Evolutionary conservation across 1,140 invertebrate species (phyloP), one percentile per base, ranked within the genome.

Genomic region (Micrasema longulum): DNA sequence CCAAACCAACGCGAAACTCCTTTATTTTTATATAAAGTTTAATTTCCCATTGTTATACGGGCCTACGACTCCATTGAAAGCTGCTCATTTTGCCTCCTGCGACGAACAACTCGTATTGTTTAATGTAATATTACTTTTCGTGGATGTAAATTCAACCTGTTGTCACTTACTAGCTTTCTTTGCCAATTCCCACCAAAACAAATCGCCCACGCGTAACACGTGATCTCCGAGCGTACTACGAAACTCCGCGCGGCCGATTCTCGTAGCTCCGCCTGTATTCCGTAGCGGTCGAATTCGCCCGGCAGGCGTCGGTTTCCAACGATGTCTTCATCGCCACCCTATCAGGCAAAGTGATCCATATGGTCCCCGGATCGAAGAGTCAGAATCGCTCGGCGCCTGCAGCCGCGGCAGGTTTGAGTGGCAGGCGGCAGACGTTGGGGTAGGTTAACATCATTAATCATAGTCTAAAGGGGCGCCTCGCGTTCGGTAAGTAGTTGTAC

Each of bases 361-460:
- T 35, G 36, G 18, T 11, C 4, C 5, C 12, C 7, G 16, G 55
- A 16, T 18, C 18, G 9, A 60, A 60, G 36, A 3, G 35, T 18
- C 36, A 60, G 35, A 60, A 38, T 60, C 55, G 55, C 35, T n/a
- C 11, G 55, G 36, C 10, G 12, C 10, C 7, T 7, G 6, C 48
- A 12, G n/a, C 48, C 48, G 7, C 3, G 48, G 9, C 35, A 11
- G 2, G 14, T 43, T 16, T 38, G 35, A 41, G 36, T 60, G 36
- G 20, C 20, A 31, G 53, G 6, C 16, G 36, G 16, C 55, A 38
- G 55, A 60, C 55, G 36, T 60, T 60, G 55, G 55, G 55, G 55
- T 60, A 60, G 55, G 55, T 60, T 60, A n/a, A 12, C 55, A 60
- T 41, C 55, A 60, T 60, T 60, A 60, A 60, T 60, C 55, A 60